These are phyloP conservation scores for Apotomis capreana DNA, from an alignment of 2,888 invertebrate genomes.

Conservation along the genomic window DNA sequence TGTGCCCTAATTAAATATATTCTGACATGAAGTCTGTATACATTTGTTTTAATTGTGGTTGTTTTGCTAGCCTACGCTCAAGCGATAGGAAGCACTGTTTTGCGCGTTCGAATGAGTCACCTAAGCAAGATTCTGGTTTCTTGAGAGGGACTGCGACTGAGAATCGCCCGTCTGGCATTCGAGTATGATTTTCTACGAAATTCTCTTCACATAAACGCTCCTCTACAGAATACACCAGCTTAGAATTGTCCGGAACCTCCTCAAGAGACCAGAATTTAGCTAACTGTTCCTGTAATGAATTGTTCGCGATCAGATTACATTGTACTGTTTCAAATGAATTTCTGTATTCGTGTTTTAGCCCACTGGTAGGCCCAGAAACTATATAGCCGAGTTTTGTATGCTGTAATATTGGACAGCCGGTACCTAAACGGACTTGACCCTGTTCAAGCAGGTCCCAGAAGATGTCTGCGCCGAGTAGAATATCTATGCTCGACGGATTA, in stretches of 20 bases:
- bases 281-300: too few relatives aligned
- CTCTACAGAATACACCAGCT: too few relatives aligned
- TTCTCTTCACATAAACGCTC: too few relatives aligned
- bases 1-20: slow-evolving; percentile 25
- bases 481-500: slow-evolving; percentile 16
- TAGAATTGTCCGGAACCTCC: too few relatives aligned
- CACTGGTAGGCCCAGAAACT: slow-evolving; percentile 21
- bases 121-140: slow-evolving; percentile 22
- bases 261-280: too few relatives aligned
- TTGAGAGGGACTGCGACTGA: slow-evolving; percentile 35
- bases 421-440: slow-evolving; percentile 18
- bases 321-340: too few relatives aligned
- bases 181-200: too few relatives aligned
- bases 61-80: slow-evolving; percentile 10
- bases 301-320: too few relatives aligned
- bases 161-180: slow-evolving; percentile 24
- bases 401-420: slow-evolving; percentile 6
- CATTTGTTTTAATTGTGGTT: slow-evolving; percentile 24
- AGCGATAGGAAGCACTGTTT: slow-evolving; percentile 11
- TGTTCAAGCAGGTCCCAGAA: slow-evolving; percentile 23
- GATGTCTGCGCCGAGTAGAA: slow-evolving; percentile 21
- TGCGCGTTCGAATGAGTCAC: slow-evolving; percentile 22
- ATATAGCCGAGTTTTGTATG: slow-evolving; percentile 23
- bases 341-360: not conserved
- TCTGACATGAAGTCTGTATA: slow-evolving; percentile 29